phyloP scores from a whole-genome alignment of 2,888 invertebrate genomes.

The Villa cingulata region DNA sequence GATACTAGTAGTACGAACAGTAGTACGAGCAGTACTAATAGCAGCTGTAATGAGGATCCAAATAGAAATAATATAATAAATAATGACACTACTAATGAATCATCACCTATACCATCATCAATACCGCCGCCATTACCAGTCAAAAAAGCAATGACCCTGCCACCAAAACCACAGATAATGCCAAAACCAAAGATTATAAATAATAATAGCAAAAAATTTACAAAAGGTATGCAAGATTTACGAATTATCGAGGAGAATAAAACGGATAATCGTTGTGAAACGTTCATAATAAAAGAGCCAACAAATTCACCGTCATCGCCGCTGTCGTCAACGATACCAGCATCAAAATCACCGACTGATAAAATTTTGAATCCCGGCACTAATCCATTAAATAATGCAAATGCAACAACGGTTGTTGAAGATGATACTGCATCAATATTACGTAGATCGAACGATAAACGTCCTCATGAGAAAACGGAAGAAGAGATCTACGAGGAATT shows the following conservation, averaged over 20 bases:
- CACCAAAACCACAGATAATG: slow-evolving; percentile 41
- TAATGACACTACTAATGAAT: slow-evolving; percentile 30
- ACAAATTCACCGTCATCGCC: slow-evolving; percentile 9
- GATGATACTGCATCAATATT: slow-evolving; percentile 30
- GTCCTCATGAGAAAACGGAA: slow-evolving; percentile 31
- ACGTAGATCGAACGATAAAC: slow-evolving; percentile 32
- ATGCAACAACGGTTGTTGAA: too few species aligned
- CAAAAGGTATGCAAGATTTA: slow-evolving; percentile 35
- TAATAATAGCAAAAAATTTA: slow-evolving; percentile 29
- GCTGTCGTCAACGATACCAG: too few species aligned
- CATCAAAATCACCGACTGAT: too few species aligned
- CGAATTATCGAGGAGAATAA: slow-evolving; percentile 19
- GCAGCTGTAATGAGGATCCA: slow-evolving; percentile 1
- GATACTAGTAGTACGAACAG: slow-evolving; percentile 16
- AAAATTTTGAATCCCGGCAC: too few species aligned
- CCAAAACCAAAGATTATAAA: slow-evolving; percentile 36
- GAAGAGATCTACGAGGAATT: slow-evolving; percentile 56
- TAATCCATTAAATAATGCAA: too few species aligned
- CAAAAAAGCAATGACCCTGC: slow-evolving; percentile 34
- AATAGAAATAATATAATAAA: background rate
- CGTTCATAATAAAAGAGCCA: slow-evolving; percentile 28
- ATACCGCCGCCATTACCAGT: slow-evolving; percentile 35
- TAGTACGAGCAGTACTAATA: slow-evolving; percentile 21
- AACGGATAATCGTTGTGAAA: slow-evolving; percentile 25
- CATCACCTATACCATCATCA: slow-evolving; percentile 11